A percentile compares a stretch with the other conserved stretches of the same genome.
Conservation (phyloP, 2,888 invertebrate species). For the Teleogryllus oceanicus region DNA sequence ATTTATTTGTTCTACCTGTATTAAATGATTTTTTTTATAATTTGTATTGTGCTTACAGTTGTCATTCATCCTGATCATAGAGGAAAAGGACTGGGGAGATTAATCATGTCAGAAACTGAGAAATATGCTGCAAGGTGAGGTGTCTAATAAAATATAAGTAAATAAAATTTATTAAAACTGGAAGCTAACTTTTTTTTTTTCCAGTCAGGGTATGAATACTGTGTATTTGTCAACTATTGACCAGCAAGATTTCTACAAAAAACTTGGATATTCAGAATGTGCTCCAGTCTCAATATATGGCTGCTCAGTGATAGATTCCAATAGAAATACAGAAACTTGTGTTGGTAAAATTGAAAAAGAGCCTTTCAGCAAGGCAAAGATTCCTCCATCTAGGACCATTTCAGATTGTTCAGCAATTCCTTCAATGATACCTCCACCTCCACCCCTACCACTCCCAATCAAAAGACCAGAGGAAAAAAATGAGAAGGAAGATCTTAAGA, state of each 20-base stretch:
- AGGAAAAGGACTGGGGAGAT: conserved; percentile 34
- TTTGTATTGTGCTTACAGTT: conserved; percentile 27
- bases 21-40: neutral
- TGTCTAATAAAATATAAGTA: neutral
- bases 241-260: conserved; percentile 32
- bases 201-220: conserved; percentile 27
- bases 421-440: conserved; percentile 22
- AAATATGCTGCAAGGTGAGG: conserved; percentile 28
- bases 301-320: neutral
- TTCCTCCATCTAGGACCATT: neutral
- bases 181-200: conserved; percentile 5
- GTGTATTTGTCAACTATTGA: conserved; percentile 34
- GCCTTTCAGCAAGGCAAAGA: neutral
- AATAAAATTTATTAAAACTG: neutral
- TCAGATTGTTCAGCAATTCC: conserved; percentile 21
- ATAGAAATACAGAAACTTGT: too few species aligned
- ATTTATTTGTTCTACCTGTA: neutral
- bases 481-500: neutral
- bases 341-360: neutral
- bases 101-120: conserved; percentile 33
- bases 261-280: conserved; percentile 33
- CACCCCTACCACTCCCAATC: conserved; percentile 32
- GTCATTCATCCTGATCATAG: conserved; percentile 32
- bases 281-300: conserved; percentile 34
- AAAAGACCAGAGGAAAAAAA: neutral